Evolutionary conservation across 23 tunicate species (phyloP).

Genomic region (Ascidia mentula): DNA sequence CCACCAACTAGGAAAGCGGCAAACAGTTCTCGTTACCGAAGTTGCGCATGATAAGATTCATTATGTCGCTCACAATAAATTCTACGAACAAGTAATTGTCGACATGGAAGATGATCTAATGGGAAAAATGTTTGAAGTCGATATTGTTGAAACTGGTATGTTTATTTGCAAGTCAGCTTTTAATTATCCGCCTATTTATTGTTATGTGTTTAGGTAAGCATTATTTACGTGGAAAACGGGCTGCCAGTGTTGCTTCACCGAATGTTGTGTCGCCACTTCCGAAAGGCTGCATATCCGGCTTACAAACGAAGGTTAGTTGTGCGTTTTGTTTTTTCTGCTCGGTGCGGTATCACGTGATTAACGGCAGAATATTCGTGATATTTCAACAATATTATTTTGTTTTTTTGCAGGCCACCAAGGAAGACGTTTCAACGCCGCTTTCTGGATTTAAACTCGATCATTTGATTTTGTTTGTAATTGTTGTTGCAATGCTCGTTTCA

Average conservation of each 20-base stretch:
- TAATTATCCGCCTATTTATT: not conserved
- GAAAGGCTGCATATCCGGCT: slow-evolving; percentile 41
- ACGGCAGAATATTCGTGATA: no score
- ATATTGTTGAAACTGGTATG: slow-evolving; percentile 80
- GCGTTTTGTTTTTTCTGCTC: no score
- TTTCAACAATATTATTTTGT: not conserved
- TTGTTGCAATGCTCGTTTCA: slow-evolving; percentile 4
- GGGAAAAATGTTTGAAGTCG: slow-evolving; percentile 81
- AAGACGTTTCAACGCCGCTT: not conserved
- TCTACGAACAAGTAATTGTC: slow-evolving; percentile 85
- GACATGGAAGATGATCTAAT: slow-evolving; percentile 80
- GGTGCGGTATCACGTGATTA: no score
- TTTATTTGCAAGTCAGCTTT: no score
- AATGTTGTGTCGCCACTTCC: slow-evolving; percentile 17
- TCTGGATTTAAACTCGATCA: not conserved
- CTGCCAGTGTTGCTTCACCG: slow-evolving; percentile 15
- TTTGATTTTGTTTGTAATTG: not conserved
- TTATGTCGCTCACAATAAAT: slow-evolving; percentile 95
- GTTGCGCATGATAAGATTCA: slow-evolving; percentile 86
- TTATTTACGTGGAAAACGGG: slow-evolving; percentile 36
- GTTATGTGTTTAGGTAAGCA: slow-evolving; percentile 38
- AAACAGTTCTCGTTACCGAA: slow-evolving; percentile 90
- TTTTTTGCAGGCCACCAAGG: no score
- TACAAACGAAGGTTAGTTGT: slow-evolving; percentile 6
- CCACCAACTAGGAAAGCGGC: slow-evolving; percentile 71